These are phyloP conservation scores for Sinocyclocheilus anshuiensis DNA, from an alignment of 2,113 vertebrate genomes.

Conservation along the genomic window DNA sequence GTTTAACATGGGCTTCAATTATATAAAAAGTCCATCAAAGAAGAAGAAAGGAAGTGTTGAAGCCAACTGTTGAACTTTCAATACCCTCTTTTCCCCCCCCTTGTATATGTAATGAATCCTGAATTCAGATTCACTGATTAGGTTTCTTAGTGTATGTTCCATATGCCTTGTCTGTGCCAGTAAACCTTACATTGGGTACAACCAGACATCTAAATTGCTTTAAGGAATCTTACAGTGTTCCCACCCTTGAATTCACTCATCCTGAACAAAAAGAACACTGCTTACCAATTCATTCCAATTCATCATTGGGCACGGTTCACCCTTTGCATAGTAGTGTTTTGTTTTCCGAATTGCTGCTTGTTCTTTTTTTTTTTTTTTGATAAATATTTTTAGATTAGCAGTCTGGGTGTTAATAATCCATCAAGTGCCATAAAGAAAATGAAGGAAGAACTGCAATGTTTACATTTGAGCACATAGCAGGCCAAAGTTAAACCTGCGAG, in stretches of 20 bases:
- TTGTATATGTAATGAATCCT: not conserved
- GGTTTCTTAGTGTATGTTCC: not conserved
- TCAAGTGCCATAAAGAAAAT: constrained; percentile 32
- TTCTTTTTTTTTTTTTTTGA: not conserved
- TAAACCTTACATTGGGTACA: not conserved
- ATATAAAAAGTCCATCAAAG: not conserved
- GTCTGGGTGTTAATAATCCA: not conserved
- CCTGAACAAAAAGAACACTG: constrained; percentile 65
- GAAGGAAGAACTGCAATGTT: constrained; percentile 34
- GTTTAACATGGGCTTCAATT: not conserved
- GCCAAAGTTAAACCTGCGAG: constrained; percentile 22
- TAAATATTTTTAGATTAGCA: not conserved
- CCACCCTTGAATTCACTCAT: constrained; percentile 54
- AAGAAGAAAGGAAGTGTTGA: not conserved
- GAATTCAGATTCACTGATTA: constrained; percentile 8
- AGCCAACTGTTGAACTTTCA: not conserved
- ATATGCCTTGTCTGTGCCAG: constrained; percentile 5
- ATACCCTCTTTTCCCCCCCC: not conserved
- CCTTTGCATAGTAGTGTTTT: not conserved
- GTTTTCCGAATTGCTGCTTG: not conserved
- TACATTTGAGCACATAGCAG: constrained; percentile 45
- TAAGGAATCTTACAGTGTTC: not conserved
- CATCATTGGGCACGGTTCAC: not conserved
- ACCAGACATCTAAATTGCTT: not conserved
- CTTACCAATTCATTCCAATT: not conserved